Evolutionary conservation across 2,888 invertebrate genomes (phyloP).

Genomic region (Furcula furcula): DNA sequence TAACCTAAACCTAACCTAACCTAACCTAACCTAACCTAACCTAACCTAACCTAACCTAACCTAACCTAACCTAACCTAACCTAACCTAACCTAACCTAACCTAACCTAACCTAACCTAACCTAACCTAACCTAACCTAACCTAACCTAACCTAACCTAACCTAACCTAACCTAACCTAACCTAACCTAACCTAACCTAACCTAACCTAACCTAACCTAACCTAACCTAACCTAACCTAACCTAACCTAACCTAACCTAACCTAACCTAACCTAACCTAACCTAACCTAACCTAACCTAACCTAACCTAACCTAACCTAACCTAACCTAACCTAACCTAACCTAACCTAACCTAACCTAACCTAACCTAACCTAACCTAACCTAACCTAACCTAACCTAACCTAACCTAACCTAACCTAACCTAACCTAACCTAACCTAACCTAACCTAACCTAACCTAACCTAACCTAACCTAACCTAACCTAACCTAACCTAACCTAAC

Average conservation of each 20-base stretch:
- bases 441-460: too few species aligned
- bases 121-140: conserved; percentile 24
- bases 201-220: conserved; percentile 15
- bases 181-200: conserved; percentile 18
- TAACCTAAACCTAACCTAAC: conserved; percentile 31
- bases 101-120: conserved; percentile 18
- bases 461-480: too few species aligned
- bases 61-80: conserved; percentile 25
- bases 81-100: conserved; percentile 24
- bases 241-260: conserved; percentile 5
- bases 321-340: conserved; percentile 14
- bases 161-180: conserved; percentile 17
- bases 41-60: conserved; percentile 28
- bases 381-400: too few species aligned
- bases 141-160: conserved; percentile 13
- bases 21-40: conserved; percentile 31
- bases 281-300: conserved; percentile 11
- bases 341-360: too few species aligned
- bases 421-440: too few species aligned
- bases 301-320: conserved; percentile 16
- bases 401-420: too few species aligned
- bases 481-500: too few species aligned
- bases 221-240: conserved; percentile 10
- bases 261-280: conserved; percentile 10
- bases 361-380: too few species aligned